phyloP scores from a whole-genome alignment of 2,888 invertebrate genomes.

The Polymixis flavicincta region DNA sequence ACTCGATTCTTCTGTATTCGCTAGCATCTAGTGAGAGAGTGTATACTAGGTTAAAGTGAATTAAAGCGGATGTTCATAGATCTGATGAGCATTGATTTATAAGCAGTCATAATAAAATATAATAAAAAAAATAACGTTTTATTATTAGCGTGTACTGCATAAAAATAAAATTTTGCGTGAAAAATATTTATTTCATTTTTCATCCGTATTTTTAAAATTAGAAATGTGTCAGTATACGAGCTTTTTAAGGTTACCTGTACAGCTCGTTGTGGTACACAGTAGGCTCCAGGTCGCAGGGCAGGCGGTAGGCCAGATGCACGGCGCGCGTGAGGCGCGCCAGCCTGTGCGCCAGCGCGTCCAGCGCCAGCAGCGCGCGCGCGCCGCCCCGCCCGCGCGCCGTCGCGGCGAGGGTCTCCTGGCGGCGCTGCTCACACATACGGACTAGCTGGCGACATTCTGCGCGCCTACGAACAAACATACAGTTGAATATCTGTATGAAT shows the following conservation, averaged over 20 bases:
- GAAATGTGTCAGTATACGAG: too few species aligned
- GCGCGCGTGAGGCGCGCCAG: conserved; percentile 92
- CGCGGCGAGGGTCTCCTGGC: conserved; percentile 87
- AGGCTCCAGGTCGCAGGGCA: conserved; percentile 94
- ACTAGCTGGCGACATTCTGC: conserved; percentile 95
- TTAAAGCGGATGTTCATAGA: background rate
- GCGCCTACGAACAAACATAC: conserved; percentile 83
- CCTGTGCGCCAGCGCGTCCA: conserved; percentile 81
- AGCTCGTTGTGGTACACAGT: conserved; percentile 94
- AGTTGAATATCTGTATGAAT: background rate
- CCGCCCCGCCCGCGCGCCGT: conserved; percentile 88
- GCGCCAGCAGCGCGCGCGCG: conserved; percentile 87
- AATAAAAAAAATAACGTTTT: background rate
- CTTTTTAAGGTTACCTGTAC: conserved; percentile 27
- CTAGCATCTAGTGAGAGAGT: background rate
- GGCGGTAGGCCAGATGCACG: conserved; percentile 92
- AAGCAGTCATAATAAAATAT: background rate
- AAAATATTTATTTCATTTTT: background rate
- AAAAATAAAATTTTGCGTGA: background rate
- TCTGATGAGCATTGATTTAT: background rate
- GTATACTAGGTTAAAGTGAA: background rate
- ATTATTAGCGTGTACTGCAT: background rate
- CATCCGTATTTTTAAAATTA: too few species aligned
- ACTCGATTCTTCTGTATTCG: background rate
- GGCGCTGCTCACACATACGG: conserved; percentile 95